Evolutionary conservation across 2,888 invertebrate genomes (phyloP), one percentile per base, ranked within the genome.

Genomic region (Yponomeuta plumbellus): DNA sequence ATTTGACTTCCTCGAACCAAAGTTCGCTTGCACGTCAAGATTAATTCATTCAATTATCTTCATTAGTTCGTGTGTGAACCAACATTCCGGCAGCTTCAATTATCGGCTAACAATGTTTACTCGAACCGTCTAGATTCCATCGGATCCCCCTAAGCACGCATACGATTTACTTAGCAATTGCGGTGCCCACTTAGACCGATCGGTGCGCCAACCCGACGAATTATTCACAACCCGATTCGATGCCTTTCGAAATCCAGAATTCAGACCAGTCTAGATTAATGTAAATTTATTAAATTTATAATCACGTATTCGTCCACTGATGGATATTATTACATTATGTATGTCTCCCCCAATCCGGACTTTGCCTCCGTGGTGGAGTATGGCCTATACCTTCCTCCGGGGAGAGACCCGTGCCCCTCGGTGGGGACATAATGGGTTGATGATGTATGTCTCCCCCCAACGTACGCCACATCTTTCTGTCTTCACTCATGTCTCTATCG

Each of bases 151-250:
- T 66, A 58, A 64, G 67, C 64, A 64, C 64, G 67, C 64, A 67
- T 67, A 67, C 65, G 58, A 65, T 65, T 65, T 65, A 65, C 65
- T 65, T 84, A 86, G 83, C 86, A 84, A 86, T 85, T 85, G 85
- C 85, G 88, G 82, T 86, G 85, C 81, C 86, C 90, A 89, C 89
- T 90, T 90, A 90, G 86, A 89, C 84, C 89, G 87, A 88, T 88
- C 89, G 85, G 86, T 83, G 85, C 81, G 85, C 5, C 83, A 84
- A 84, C 85, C 84, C 83, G 81, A 85, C 85, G 86, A 86, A 86
- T 79, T 80, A 81, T 80, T 80, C 83, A 81, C 84, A 88, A 89
- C 89, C 88, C 88, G 88, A 85, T 20, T 34, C 40, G 20, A 22
- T 21, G 40, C 13, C 11, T 40, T 52, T 52, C 44, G 17, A 52